Conservation (phyloP, 2,797 vertebrate genomes). For the Fringilla coelebs region DNA sequence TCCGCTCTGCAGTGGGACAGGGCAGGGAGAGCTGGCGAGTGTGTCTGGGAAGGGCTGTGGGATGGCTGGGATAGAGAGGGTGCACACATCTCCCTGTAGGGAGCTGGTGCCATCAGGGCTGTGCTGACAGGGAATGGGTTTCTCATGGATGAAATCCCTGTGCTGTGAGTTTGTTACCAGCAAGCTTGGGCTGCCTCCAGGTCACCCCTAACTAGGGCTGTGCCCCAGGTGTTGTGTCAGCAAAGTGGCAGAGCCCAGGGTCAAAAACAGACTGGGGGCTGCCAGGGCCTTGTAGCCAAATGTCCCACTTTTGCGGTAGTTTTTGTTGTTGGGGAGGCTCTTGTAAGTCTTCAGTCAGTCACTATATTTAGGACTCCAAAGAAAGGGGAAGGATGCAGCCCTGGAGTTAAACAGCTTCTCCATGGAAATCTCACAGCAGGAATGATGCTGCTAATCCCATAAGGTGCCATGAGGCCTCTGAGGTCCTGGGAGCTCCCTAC, state of each 20-base stretch:
- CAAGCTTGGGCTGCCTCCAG: not conserved
- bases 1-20: not conserved
- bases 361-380: not conserved
- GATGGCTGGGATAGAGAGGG: not conserved
- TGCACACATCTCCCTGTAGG: fast-evolving
- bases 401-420: not conserved
- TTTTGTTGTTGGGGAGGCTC: not conserved
- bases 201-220: not conserved
- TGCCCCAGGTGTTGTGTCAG: not conserved
- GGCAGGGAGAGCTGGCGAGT: not conserved
- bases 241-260: not conserved
- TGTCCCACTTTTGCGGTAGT: not conserved
- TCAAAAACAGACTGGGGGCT: not conserved
- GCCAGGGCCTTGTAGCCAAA: fast-evolving
- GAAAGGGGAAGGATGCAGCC: not conserved
- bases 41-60: not conserved
- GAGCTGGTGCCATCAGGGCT: not conserved
- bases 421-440: not conserved
- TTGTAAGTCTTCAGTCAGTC: not conserved
- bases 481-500: not conserved
- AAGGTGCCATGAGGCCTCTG: not conserved
- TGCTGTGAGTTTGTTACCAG: not conserved
- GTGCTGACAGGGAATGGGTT: not conserved
- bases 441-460: not conserved
- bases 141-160: not conserved